phyloP scores from a whole-genome alignment of 2,113 vertebrate genomes.

The Silurus glanis region DNA sequence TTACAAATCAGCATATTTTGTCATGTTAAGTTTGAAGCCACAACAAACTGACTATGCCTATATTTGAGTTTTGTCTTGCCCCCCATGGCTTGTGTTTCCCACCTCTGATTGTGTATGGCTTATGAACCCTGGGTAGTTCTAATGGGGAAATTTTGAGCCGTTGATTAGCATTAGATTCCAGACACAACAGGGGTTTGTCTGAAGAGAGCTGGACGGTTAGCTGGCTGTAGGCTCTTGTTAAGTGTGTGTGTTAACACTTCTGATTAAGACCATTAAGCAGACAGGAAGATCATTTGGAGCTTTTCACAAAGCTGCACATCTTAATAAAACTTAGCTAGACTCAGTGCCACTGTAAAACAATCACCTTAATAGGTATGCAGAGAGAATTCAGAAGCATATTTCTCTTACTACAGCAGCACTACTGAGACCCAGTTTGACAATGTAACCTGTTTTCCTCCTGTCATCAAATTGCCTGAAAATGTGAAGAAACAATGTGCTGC shows the following conservation, averaged over 20 bases:
- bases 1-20: constrained; percentile 14
- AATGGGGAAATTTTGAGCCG: neutral
- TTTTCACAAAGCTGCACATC: constrained; percentile 25
- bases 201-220: constrained; percentile 29
- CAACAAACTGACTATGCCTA: neutral
- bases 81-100: constrained; percentile 20
- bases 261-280: constrained; percentile 34
- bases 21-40: neutral
- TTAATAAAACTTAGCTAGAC: constrained; percentile 28
- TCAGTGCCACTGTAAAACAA: neutral
- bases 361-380: constrained; percentile 11
- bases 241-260: constrained; percentile 28
- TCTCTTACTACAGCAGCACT: neutral
- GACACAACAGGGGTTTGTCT: constrained; percentile 8
- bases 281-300: constrained; percentile 21
- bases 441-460: neutral
- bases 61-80: neutral
- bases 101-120: constrained; percentile 8
- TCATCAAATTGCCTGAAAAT: constrained; percentile 5
- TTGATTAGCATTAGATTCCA: constrained; percentile 16
- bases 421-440: neutral
- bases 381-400: constrained; percentile 13
- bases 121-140: neutral
- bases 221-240: neutral
- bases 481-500: neutral